Base-by-base conservation (phyloP, 2,113 vertebrate species). In the Xiphophorus couchianus region DNA sequence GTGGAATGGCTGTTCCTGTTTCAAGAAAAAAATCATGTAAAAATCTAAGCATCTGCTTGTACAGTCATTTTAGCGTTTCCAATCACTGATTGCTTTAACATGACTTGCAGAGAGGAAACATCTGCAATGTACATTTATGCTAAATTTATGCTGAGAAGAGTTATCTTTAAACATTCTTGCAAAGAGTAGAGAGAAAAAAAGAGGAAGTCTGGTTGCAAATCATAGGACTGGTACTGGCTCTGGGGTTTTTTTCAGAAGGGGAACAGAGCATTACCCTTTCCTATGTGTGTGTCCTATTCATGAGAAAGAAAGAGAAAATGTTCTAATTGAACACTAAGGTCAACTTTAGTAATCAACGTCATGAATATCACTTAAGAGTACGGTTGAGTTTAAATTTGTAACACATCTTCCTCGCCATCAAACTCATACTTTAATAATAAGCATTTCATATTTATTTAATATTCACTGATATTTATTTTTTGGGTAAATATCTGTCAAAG, bases 201-300 rank as follows among this genome's bases (percentile, higher is more conserved):
- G 51, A 58, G 60, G 74, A 85, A 77, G 71, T 60, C 11, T 66
- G 10, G 31, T 72, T 74, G 44, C 4, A 70, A 69, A 85, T 71
- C 6, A 22, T 31, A 28, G 42, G 67, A 73, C 69, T 12, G 65
- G 28, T n/a, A 42, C 9, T 58, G 65, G 60, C 51, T 25, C 9
- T 37, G 31, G 58, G n/a, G 35, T 35, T 35, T 63, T 75, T 9
- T 62, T 69, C 12, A 13, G 31, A 35, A 65, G 44, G 3, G 62
- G 13, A 76, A 73, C 31, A 13, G 11, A 27, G 6, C 10, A 48
- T 62, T 29, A 28, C 17, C 5, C 1, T 29, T 54, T 85, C 75
- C 66, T 51, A 44, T 27, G 48, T 25, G 19, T 8, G 19, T 54
- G 48, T 3, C 51, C 8, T 48, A 19, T 48, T 25, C 25, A 58